Conservation (phyloP, 2,888 invertebrate genomes). For the Acronicta leporina region DNA sequence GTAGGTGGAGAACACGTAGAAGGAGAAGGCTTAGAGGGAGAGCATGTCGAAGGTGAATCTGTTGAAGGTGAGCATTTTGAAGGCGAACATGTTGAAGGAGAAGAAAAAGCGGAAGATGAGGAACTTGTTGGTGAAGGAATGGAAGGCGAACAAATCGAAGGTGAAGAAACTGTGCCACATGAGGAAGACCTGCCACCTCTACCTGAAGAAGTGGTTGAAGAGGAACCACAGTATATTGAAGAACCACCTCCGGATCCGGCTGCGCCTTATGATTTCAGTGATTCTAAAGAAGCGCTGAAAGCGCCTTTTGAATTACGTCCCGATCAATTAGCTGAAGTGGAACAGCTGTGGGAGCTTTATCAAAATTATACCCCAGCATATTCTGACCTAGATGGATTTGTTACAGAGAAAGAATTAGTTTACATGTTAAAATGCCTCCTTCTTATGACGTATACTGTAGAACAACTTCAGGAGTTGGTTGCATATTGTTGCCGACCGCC, state of each 20-base stretch:
- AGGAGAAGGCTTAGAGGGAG: constrained; percentile 28
- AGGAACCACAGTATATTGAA: constrained; percentile 73
- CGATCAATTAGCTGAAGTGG: constrained; percentile 81
- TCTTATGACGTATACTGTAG: constrained; percentile 78
- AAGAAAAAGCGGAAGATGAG: constrained; percentile 38
- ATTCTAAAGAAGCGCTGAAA: constrained; percentile 77
- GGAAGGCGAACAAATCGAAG: constrained; percentile 62
- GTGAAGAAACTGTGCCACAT: constrained; percentile 58
- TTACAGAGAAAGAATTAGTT: constrained; percentile 79
- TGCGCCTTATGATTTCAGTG: constrained; percentile 78
- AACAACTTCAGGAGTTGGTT: constrained; percentile 79
- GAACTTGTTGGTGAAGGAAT: constrained; percentile 52
- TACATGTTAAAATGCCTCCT: constrained; percentile 81
- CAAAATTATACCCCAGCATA: constrained; percentile 83
- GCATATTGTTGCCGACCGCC: constrained; percentile 77
- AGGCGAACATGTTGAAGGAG: constrained; percentile 23
- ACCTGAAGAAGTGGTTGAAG: constrained; percentile 65
- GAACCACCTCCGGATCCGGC: constrained; percentile 81
- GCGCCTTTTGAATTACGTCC: constrained; percentile 75
- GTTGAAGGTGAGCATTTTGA: constrained; percentile 19
- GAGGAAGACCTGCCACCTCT: constrained; percentile 37
- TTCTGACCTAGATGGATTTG: constrained; percentile 75
- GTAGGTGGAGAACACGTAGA: constrained; percentile 21
- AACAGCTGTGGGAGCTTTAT: constrained; percentile 79
- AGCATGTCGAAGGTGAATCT: constrained; percentile 21